Percentiles rank a stretch among this genome's conserved stretches.
These are phyloP conservation scores for Melieria crassipennis DNA, from an alignment of 2,888 invertebrate species.

Conservation along the genomic window DNA sequence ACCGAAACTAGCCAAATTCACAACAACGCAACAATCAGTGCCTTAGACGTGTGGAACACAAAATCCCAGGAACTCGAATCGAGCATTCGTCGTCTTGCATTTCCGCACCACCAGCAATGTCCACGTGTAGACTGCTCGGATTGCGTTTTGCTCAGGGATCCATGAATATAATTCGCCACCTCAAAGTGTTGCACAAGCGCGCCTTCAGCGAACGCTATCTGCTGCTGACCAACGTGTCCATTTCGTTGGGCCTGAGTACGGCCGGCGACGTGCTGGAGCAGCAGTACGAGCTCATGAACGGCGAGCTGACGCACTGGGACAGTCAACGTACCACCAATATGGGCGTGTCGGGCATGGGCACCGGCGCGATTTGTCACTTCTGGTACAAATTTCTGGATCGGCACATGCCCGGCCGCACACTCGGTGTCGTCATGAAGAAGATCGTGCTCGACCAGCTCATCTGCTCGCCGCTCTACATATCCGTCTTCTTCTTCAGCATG, in stretches of 20 bases:
- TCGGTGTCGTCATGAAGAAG: slow-evolving; percentile 77
- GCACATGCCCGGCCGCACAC: slow-evolving; percentile 74
- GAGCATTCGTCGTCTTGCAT: too few relatives aligned
- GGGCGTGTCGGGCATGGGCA: slow-evolving; percentile 78
- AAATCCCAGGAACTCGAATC: too few relatives aligned
- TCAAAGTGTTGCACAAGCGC: slow-evolving; percentile 49
- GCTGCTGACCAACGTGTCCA: slow-evolving; percentile 80
- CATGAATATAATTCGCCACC: slow-evolving; percentile 14
- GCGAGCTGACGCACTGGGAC: slow-evolving; percentile 71
- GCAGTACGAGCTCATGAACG: slow-evolving; percentile 74
- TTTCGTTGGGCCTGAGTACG: slow-evolving; percentile 81
- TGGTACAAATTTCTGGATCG: slow-evolving; percentile 86
- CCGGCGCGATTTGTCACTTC: slow-evolving; percentile 84
- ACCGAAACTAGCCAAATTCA: too few relatives aligned
- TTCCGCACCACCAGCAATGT: too few relatives aligned
- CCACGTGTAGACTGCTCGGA: too few relatives aligned
- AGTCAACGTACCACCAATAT: slow-evolving; percentile 76
- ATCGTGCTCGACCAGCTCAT: slow-evolving; percentile 83
- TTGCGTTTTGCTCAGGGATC: not conserved
- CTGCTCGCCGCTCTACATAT: slow-evolving; percentile 83
- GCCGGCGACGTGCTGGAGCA: slow-evolving; percentile 85
- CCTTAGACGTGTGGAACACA: too few relatives aligned
- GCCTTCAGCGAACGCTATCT: slow-evolving; percentile 75
- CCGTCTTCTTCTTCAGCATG: slow-evolving; percentile 80
- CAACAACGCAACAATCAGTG: too few relatives aligned